Evolutionary conservation across 2,113 vertebrate genomes (phyloP).

Genomic region (Colistium nudipinnis): DNA sequence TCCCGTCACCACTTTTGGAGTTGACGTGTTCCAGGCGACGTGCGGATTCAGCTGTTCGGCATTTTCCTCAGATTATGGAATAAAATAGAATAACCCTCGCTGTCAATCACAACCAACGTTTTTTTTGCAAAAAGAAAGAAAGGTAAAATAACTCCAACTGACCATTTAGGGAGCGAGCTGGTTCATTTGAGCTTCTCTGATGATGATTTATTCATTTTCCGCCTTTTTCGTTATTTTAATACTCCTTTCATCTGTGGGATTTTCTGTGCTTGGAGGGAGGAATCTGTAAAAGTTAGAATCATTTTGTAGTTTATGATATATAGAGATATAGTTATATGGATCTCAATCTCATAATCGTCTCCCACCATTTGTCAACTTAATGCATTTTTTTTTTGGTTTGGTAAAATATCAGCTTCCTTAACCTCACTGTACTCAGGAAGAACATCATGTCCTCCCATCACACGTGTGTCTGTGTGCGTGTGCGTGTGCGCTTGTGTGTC

Average conservation of each 20-base stretch:
- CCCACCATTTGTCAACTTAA: too few relatives aligned
- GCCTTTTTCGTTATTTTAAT: too few relatives aligned
- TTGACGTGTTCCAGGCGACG: constrained; percentile 32
- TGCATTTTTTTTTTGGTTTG: too few relatives aligned
- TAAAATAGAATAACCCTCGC: not conserved
- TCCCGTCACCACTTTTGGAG: constrained; percentile 24
- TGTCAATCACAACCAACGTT: not conserved
- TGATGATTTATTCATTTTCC: not conserved
- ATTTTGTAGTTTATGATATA: too few relatives aligned
- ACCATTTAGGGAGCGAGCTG: not conserved
- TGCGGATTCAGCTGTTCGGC: not conserved
- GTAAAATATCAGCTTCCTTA: not conserved
- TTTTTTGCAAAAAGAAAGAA: not conserved
- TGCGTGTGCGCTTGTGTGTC: not conserved
- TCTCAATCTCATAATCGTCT: too few relatives aligned
- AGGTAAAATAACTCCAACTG: not conserved
- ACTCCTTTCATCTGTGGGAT: too few relatives aligned
- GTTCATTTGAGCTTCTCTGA: not conserved
- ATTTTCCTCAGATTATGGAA: not conserved
- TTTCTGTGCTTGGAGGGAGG: too few relatives aligned
- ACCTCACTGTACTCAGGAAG: not conserved
- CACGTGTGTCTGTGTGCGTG: constrained; percentile 21
- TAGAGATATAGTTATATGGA: too few relatives aligned
- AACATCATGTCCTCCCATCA: constrained; percentile 21
- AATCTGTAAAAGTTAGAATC: too few relatives aligned